phyloP scores from a whole-genome alignment of 92 coral and sea anemone species.

The Desmophyllum pertusum region DNA sequence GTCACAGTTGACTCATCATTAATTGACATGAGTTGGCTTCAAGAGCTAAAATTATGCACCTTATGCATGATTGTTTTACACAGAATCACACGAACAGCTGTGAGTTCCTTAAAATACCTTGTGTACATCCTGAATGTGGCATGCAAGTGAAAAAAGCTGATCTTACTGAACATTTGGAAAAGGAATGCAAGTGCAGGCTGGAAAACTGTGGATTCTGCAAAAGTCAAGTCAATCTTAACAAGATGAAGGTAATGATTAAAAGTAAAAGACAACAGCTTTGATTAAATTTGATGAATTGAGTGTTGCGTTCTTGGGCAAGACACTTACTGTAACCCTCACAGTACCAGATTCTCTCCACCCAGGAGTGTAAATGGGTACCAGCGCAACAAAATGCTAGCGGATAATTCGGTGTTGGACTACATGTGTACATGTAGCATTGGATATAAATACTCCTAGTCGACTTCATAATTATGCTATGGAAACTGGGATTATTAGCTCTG shows the following conservation, averaged over 20 bases:
- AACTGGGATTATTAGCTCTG: too few relatives aligned
- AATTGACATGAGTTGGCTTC: background rate
- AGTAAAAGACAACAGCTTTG: background rate
- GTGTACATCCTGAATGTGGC: constrained; percentile 54
- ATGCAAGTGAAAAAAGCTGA: constrained; percentile 38
- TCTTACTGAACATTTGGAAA: constrained; percentile 50
- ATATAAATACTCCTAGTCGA: too few relatives aligned
- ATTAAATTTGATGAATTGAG: background rate
- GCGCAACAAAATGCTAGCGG: too few relatives aligned
- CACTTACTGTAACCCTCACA: too few relatives aligned
- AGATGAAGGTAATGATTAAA: constrained; percentile 15
- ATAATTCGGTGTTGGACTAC: too few relatives aligned
- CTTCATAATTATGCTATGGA: too few relatives aligned
- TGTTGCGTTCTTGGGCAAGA: too few relatives aligned
- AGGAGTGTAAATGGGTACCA: too few relatives aligned
- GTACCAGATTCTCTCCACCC: too few relatives aligned
- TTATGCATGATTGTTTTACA: background rate
- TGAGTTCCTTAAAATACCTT: constrained; percentile 44
- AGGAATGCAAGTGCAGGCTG: constrained; percentile 40
- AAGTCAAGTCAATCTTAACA: constrained; percentile 17
- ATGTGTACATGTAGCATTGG: too few relatives aligned
- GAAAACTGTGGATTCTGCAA: constrained; percentile 47
- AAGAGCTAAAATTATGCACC: background rate
- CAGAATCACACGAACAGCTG: constrained; percentile 41
- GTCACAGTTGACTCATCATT: too few relatives aligned